Base-by-base conservation (phyloP, 2,888 invertebrate genomes). In the Nesidiocoris tenuis region DNA sequence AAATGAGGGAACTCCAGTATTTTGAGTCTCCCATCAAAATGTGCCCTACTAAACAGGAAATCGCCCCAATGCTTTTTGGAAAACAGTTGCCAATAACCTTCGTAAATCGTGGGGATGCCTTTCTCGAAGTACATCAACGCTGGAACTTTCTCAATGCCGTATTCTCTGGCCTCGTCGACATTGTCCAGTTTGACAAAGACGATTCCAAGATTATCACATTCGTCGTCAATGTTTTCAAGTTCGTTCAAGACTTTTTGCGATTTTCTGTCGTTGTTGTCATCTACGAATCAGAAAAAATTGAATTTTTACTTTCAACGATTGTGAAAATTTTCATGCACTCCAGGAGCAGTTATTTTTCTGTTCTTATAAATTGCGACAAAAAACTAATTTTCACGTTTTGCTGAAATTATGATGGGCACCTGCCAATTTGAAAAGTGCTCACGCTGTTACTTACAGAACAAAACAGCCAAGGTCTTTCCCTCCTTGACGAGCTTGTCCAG, bases 121-220 rank as follows among this genome's bases (percentile, higher is more conserved):
- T 84, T 83, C 74, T 85, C 85, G 80, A 86, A 86, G 80, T 95
- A 96, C 80, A 96, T 87, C 78, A 96, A 85, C 78, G 91, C 90
- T 64, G 95, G 95, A 80, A 95, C 87, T 85, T 92, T 92, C 81
- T 94, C 93, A 82, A 96, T 93, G 80, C 95, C 95, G 83, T 95
- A 95, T 85, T 95, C 94, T 83, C 89, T 90, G 68, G 95, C 94
- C 85, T 95, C 95, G 39, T 94, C 94, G 80, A 90, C 88, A 84
- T 96, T 94, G 83, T 94, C 94, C 82, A 95, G 94, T 85, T 95
- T 95, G 17, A 95, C 95, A 85, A 96, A 96, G 79, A 92, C 92
- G 82, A 96, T 91, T 79, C 94, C 94, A 81, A 94, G 87, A 81
- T 90, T 87, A 84, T 95, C 94, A 85, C 94, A 94, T 85, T 95